Evolutionary conservation across 2,797 vertebrate genomes (phyloP), one percentile per base, ranked within the genome.

Genomic region (Pseudomugil gertrudae): DNA sequence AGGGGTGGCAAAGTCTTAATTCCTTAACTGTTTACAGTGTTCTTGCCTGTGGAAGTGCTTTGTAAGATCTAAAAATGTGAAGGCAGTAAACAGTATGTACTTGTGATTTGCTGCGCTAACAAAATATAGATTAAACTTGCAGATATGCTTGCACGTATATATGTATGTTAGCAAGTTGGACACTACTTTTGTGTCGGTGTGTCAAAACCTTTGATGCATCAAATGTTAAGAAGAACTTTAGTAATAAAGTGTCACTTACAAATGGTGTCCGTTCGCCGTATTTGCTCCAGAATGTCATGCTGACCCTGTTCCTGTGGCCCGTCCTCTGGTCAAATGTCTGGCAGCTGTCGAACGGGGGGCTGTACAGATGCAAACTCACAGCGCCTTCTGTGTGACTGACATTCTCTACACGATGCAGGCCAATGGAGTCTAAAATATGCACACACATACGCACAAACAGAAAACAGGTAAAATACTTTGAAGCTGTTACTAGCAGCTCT

Each of bases 221-320:
- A n/a, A 30, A 7, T 4, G 8, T 9, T 3, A 61, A 43, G 2
- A 43, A 43, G 6, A 24, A 38, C 57, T 45, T 27, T 57, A 40
- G n/a, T 0, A 3, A 47, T 23, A 53, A 38, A 57, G 58, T 27
- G 17, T 23, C 7, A 9, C 97, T 97, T 94, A 99, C 98, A 51
- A 92, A 89, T 63, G 93, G 90, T 76, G 94, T 96, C 88, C 90
- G 95, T 83, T 95, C 89, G 72, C 98, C 98, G 62, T 90, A 95
- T 91, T 95, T 95, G 92, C 97, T 99, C 91, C 96, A 95, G 91
- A 99, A 99, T 14, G 96, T 98, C 97, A 99, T 96, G 51, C 93
- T 94, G 83, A 97, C 98, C 21, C 83, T 92, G 85, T 96, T 96
- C 88, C 83, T 96, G 90, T 99, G 96, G 9, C 98, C 96, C 1